These are phyloP conservation scores for Microctonus aethiopoides DNA, from an alignment of 2,888 invertebrate species.

Conservation along the genomic window DNA sequence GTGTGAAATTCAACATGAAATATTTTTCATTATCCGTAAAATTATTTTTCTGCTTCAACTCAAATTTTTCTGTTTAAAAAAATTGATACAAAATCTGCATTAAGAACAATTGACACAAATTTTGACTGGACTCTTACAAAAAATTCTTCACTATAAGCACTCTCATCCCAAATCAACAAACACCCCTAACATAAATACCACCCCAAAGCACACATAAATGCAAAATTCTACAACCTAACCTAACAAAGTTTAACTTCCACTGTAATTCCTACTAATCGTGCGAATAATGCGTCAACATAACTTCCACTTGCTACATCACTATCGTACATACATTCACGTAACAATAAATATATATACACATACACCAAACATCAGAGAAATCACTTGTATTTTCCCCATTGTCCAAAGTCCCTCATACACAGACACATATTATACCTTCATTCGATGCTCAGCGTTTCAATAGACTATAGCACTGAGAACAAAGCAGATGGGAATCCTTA, in stretches of 20 bases:
- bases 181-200: background rate
- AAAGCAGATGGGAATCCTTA: constrained; percentile 62
- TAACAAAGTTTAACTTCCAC: constrained; percentile 37
- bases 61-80: too few relatives aligned
- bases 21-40: too few relatives aligned
- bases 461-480: constrained; percentile 46
- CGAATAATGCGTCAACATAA: constrained; percentile 48
- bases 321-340: constrained; percentile 1
- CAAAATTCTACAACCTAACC: constrained; percentile 26
- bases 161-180: background rate
- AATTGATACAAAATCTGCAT: too few relatives aligned
- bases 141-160: background rate
- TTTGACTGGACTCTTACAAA: too few relatives aligned
- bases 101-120: too few relatives aligned
- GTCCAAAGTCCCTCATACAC: constrained; percentile 16
- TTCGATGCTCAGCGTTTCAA: constrained; percentile 45
- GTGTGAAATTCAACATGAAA: too few relatives aligned
- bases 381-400: constrained; percentile 24
- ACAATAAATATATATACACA: constrained; percentile 23
- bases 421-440: constrained; percentile 59
- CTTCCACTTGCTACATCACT: constrained; percentile 33
- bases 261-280: constrained; percentile 50
- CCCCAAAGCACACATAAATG: background rate
- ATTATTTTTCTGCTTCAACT: too few relatives aligned
- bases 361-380: constrained; percentile 4